Evolutionary conservation across 2,888 invertebrate species (phyloP).

Genomic region (Oscheius onirici): DNA sequence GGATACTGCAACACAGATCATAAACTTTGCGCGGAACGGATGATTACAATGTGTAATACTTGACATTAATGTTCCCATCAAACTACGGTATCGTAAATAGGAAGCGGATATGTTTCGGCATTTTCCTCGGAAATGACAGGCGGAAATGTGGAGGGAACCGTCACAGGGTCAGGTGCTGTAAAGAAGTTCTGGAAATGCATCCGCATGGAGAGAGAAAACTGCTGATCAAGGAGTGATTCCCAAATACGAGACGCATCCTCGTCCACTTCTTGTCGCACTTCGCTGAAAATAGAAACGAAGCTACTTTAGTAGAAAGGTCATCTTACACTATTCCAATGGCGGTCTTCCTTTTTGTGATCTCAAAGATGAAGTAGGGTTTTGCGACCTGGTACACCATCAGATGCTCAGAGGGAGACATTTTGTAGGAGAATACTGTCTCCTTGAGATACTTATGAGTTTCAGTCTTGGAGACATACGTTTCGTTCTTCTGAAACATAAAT

Average conservation of each 20-base stretch:
- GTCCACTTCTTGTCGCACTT: slow-evolving; percentile 45
- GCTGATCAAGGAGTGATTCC: slow-evolving; percentile 46
- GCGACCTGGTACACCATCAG: slow-evolving; percentile 46
- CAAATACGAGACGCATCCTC: slow-evolving; percentile 38
- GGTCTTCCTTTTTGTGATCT: slow-evolving; percentile 40
- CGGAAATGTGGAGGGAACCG: background rate
- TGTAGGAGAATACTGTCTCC: slow-evolving; percentile 44
- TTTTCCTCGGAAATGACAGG: background rate
- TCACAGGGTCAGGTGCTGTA: background rate
- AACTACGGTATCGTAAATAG: too few relatives aligned
- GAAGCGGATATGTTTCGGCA: background rate
- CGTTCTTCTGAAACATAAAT: slow-evolving; percentile 37
- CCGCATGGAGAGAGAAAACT: slow-evolving; percentile 46
- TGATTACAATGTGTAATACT: too few relatives aligned
- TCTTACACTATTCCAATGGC: slow-evolving; percentile 33
- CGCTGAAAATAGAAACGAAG: slow-evolving; percentile 36
- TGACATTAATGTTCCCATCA: too few relatives aligned
- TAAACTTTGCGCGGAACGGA: too few relatives aligned
- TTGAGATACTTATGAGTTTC: slow-evolving; percentile 40
- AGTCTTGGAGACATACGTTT: slow-evolving; percentile 38
- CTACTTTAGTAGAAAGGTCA: background rate
- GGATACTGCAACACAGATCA: too few relatives aligned
- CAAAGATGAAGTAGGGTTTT: slow-evolving; percentile 48
- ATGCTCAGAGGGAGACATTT: slow-evolving; percentile 38
- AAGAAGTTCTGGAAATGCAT: slow-evolving; percentile 38